Percentiles rank a stretch among this genome's conserved stretches.
Evolutionary conservation across 2,797 vertebrate species (phyloP).

Genomic region (Notoglanidium macrostoma): DNA sequence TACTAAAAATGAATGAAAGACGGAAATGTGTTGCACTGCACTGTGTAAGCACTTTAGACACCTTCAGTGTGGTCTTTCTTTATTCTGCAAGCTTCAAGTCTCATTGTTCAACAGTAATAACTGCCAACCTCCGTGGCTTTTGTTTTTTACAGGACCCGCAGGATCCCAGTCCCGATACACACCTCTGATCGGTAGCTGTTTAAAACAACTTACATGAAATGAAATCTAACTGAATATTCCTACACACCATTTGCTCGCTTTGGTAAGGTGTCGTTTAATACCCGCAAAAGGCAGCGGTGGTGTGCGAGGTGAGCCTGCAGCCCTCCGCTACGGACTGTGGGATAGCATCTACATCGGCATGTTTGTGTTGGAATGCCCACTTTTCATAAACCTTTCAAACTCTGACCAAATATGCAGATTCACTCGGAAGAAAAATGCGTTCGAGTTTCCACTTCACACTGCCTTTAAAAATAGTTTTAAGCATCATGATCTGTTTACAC

Average conservation of each 20-base stretch:
- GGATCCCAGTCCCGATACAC: background rate
- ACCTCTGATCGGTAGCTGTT: background rate
- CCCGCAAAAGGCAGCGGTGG: background rate
- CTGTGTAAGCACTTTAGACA: background rate
- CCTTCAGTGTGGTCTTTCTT: background rate
- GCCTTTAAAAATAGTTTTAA: background rate
- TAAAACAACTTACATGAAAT: background rate
- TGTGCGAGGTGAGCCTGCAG: background rate
- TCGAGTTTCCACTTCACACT: background rate
- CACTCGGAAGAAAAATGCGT: background rate
- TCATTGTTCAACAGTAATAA: background rate
- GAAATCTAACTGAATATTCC: background rate
- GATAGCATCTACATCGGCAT: background rate
- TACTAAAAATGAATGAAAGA: background rate
- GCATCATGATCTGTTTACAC: background rate
- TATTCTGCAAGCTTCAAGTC: background rate
- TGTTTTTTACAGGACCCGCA: background rate
- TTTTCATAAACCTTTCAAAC: background rate
- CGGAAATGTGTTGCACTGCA: background rate
- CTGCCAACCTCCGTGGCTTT: background rate
- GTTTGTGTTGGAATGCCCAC: background rate
- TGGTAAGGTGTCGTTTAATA: background rate
- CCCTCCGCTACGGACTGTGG: background rate
- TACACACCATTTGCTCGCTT: background rate
- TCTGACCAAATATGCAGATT: background rate